Percentiles rank a stretch among this genome's conserved stretches.
These are phyloP conservation scores for Tortrix viridana DNA, from an alignment of 2,888 invertebrate species.

Conservation along the genomic window DNA sequence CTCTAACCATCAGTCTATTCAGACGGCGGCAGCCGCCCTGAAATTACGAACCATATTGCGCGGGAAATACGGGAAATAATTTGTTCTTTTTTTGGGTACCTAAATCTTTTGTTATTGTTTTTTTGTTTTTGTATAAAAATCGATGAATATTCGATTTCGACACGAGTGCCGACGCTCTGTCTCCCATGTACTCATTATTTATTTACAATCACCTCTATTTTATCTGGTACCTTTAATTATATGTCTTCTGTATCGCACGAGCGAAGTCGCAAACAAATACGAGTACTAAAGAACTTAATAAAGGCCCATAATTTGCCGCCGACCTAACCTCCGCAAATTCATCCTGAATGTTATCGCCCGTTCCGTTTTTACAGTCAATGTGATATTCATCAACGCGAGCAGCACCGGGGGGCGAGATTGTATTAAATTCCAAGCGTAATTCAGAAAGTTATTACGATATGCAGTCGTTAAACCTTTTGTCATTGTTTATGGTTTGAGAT, in stretches of 20 bases:
- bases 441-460: neutral
- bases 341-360: slow-evolving; percentile 24
- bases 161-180: no score
- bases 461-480: slow-evolving; percentile 1
- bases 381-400: slow-evolving; percentile 29
- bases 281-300: neutral
- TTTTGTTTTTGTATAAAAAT: no score
- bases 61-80: no score
- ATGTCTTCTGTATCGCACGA: neutral
- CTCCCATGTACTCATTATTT: no score
- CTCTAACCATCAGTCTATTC: no score
- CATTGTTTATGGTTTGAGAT: neutral
- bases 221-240: neutral
- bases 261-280: neutral
- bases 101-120: no score
- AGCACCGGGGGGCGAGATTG: neutral
- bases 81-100: no score
- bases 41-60: no score
- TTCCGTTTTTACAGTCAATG: slow-evolving; percentile 24
- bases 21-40: no score
- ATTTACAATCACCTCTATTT: no score
- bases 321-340: slow-evolving; percentile 17
- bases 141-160: no score
- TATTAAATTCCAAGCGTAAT: neutral
- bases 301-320: slow-evolving; percentile 16